Percentiles rank a stretch among this genome's conserved stretches.
Evolutionary conservation across 2,797 vertebrate genomes (phyloP).

Genomic region (Sphenopsis melanotis): DNA sequence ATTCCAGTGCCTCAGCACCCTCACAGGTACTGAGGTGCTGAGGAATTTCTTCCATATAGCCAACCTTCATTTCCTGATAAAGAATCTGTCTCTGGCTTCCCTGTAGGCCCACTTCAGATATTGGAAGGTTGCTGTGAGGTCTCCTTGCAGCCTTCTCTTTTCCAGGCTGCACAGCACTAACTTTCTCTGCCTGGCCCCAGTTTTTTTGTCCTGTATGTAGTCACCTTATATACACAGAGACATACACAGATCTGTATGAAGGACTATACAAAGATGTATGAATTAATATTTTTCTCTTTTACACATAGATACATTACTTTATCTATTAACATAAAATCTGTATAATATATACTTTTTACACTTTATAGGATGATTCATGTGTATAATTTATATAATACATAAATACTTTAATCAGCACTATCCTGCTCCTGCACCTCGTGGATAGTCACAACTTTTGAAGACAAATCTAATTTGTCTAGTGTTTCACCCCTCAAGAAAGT

Average conservation of each 20-base stretch:
- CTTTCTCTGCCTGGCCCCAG: rapidly evolving
- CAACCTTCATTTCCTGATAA: not conserved
- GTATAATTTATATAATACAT: not conserved
- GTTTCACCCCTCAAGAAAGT: rapidly evolving
- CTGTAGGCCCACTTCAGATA: not conserved
- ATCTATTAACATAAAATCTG: not conserved
- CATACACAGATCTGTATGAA: not conserved
- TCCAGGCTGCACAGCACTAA: not conserved
- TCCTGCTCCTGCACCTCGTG: not conserved
- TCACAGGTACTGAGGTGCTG: not conserved
- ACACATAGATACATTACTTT: not conserved
- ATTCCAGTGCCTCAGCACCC: not conserved
- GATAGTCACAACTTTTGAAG: not conserved
- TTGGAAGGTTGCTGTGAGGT: not conserved
- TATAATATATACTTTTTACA: not conserved
- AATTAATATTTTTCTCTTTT: not conserved
- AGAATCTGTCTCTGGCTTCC: not conserved
- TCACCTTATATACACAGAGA: not conserved
- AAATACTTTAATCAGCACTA: not conserved
- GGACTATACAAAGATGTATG: not conserved
- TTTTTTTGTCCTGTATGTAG: not conserved
- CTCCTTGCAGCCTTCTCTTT: not conserved
- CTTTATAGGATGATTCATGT: not conserved
- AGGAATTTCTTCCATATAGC: not conserved
- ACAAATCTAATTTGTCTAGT: not conserved